Evolutionary conservation across 2,888 invertebrate genomes (phyloP).

Genomic region (Chloroclystis v-ata): DNA sequence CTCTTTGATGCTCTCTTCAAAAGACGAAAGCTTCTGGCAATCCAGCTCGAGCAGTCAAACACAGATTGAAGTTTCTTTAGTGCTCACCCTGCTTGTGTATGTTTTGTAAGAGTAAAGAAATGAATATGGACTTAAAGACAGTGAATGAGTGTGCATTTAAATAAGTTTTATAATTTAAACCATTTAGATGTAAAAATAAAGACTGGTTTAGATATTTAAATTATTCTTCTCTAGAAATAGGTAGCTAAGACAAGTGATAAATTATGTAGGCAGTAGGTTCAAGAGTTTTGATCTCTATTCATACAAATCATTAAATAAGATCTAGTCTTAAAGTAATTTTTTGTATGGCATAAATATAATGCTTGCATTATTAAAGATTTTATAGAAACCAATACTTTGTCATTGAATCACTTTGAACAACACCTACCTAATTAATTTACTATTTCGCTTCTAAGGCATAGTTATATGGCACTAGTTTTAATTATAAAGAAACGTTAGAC

Average conservation of each 20-base stretch:
- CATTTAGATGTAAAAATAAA: slow-evolving; percentile 48
- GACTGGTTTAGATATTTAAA: slow-evolving; percentile 66
- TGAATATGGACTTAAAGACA: background rate
- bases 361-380: too few relatives aligned
- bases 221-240: slow-evolving; percentile 38
- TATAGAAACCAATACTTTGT: too few relatives aligned
- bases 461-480: too few relatives aligned
- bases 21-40: slow-evolving; percentile 63
- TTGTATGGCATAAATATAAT: background rate
- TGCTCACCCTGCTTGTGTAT: slow-evolving; percentile 40
- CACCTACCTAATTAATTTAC: too few relatives aligned
- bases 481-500: too few relatives aligned
- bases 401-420: too few relatives aligned
- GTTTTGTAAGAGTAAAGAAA: slow-evolving; percentile 28
- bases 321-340: slow-evolving; percentile 11
- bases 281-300: slow-evolving; percentile 17
- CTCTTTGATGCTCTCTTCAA: slow-evolving; percentile 66
- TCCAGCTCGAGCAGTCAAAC: slow-evolving; percentile 43
- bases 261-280: slow-evolving; percentile 11
- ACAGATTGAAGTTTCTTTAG: slow-evolving; percentile 39
- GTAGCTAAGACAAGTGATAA: slow-evolving; percentile 25
- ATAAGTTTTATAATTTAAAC: slow-evolving; percentile 24
- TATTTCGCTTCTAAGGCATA: too few relatives aligned
- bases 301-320: background rate
- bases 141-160: slow-evolving; percentile 23